Evolutionary conservation across 2,113 vertebrate genomes (phyloP).

Genomic region (Glaucomys volans): DNA sequence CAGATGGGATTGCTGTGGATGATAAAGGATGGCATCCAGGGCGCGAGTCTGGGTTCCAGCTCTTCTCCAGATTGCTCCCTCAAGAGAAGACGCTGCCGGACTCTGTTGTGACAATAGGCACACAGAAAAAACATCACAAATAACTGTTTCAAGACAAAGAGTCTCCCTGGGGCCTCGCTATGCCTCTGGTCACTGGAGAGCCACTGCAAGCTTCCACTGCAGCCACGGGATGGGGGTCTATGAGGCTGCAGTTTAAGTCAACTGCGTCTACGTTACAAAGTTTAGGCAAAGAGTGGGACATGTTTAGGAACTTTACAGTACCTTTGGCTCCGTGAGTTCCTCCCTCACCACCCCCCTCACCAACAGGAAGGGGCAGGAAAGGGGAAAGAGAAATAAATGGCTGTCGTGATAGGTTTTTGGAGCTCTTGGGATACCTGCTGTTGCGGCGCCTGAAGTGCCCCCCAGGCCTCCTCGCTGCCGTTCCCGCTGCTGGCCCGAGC

Average conservation of each 20-base stretch:
- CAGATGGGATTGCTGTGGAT: conserved; percentile 73
- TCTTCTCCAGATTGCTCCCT: conserved; percentile 80
- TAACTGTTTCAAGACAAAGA: conserved; percentile 64
- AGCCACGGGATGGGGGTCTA: conserved; percentile 43
- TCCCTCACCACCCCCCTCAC: conserved; percentile 20
- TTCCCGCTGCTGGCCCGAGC: conserved; percentile 79
- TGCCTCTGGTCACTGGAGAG: conserved; percentile 53
- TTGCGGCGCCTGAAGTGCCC: conserved; percentile 77
- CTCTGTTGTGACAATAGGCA: conserved; percentile 79
- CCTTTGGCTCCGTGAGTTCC: conserved; percentile 48
- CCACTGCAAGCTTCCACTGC: conserved; percentile 62
- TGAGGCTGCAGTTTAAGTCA: conserved; percentile 68
- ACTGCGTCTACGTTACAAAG: conserved; percentile 68
- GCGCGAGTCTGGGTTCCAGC: conserved; percentile 73
- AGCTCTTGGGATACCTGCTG: conserved; percentile 82
- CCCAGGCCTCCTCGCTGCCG: conserved; percentile 82
- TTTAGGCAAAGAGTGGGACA: conserved; percentile 72
- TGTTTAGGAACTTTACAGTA: conserved; percentile 60
- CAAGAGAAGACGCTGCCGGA: conserved; percentile 73
- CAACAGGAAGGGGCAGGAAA: conserved; percentile 58
- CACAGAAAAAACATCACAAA: conserved; percentile 73
- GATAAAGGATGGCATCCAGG: conserved; percentile 73
- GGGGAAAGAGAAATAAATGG: conserved; percentile 70
- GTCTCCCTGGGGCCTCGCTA: conserved; percentile 66
- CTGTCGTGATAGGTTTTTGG: conserved; percentile 67